These are phyloP conservation scores for Pyrocoelia pectoralis DNA, from an alignment of 2,888 invertebrate species.

Conservation along the genomic window DNA sequence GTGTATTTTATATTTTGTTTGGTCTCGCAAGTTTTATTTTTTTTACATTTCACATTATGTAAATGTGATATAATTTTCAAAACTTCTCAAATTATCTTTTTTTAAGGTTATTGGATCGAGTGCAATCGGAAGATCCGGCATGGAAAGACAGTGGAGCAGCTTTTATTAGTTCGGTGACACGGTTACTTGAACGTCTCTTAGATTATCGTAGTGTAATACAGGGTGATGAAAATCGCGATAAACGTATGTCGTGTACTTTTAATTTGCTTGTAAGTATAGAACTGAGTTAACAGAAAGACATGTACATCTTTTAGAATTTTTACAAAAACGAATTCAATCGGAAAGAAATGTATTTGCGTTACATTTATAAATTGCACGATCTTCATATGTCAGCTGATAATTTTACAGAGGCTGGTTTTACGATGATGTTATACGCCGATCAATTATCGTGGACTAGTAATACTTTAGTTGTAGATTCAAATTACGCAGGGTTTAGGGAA, in stretches of 20 bases:
- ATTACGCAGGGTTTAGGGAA: conserved; percentile 79
- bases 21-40: no score
- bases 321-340: conserved; percentile 96
- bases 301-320: conserved; percentile 74
- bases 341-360: conserved; percentile 94
- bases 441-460: conserved; percentile 85
- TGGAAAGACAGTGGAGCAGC: conserved; percentile 94
- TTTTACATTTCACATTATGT: background rate
- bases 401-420: conserved; percentile 94
- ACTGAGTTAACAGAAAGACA: background rate
- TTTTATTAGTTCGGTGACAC: conserved; percentile 91
- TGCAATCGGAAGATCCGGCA: conserved; percentile 82
- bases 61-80: no score
- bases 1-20: conserved; percentile 62
- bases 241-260: conserved; percentile 95
- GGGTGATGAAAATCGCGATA: conserved; percentile 94
- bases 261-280: conserved; percentile 79
- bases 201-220: conserved; percentile 96
- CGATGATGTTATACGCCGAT: conserved; percentile 92
- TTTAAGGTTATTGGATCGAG: conserved; percentile 80
- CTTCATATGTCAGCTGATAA: conserved; percentile 91
- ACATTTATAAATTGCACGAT: conserved; percentile 94
- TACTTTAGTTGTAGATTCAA: conserved; percentile 70
- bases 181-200: conserved; percentile 84
- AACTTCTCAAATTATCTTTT: no score